Evolutionary conservation across 2,797 vertebrate genomes (phyloP), one percentile per base, ranked within the genome.

Genomic region (Tangara arthus): DNA sequence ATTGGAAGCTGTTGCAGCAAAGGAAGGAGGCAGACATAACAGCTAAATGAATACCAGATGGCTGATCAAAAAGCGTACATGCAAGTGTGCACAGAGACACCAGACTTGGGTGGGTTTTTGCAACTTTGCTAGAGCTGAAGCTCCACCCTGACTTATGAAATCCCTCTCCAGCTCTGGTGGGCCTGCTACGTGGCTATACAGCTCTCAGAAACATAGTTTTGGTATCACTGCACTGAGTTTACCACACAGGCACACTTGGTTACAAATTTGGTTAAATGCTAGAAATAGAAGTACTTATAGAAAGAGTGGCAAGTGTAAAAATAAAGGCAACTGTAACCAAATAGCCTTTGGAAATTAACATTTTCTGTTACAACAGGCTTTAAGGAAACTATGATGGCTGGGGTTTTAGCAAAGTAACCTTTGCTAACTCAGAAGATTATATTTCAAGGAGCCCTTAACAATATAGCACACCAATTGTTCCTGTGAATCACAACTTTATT

Each of bases 1-100:
- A 92, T 37, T 94, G 78, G 71, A 95, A 76, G 71, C 73, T 82
- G 72, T 44, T 85, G 55, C 60, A 89, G 68, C 44, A 87, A 84
- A 90, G 64, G 56, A 80, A 93, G 75, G 81, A 76, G 66, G 49
- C 66, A 87, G 71, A 93, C 66, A 53, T 0, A 8, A 73, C 35
- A 90, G 39, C 70, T 84, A 82, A 76, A 77, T 18, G 60, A 86
- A 63, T 32, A 87, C 34, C 83, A 83, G 76, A 93, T 81, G 89
- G 87, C 49, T 94, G 68, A 86, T 47, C 1, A 2, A 60, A 85
- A 70, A 87, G 37, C 5, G 0, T 63, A 82, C 91, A 60, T 7
- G 37, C 46, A 83, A 81, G 37, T 37, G 53, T 69, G 65, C 34
- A 37, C 34, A 91, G 56, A 92, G 41, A 52, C 64, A 87, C 26